Base-by-base conservation (phyloP, 2,113 vertebrate genomes). In the Emydura subglobosa region DNA sequence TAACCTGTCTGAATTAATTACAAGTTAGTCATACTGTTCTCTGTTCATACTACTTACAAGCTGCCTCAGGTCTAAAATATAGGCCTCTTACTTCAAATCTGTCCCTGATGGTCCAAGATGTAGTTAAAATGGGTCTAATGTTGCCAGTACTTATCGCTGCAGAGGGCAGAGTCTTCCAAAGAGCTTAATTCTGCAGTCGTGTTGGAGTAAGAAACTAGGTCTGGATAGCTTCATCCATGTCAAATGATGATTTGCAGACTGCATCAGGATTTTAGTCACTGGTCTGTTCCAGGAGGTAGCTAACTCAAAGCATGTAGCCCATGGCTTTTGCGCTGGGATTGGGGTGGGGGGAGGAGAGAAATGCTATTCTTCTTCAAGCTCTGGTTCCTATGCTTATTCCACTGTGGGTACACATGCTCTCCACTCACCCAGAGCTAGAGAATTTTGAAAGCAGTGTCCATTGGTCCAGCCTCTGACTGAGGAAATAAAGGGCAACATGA, bases 61-160 rank as follows among this genome's bases (percentile, higher is more conserved):
- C 65, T 31, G 10, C 39, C 39, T 47, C 51, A 80, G 44, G 80
- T 91, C 49, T 42, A 29, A 47, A 74, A 78, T 34, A 24, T 86
- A 12, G 1, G 34, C 79, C n/a, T 86, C 44, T 86, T 74, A 53
- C 8, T 89, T 78, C 44, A 22, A 44, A 0, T 47, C 39, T 88
- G 50, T 65, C 39, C 42, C 14, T 0, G 10, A 0, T 2, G 53
- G 31, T 65, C 54, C 4, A 2, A 29, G 49, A 24, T 10, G 27
- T 16, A 53, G 21, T 57, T 89, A 89, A 91, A 55, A 55, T 55
- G 54, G 54, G 78, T 12, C 7, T 9, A 2, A 6, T 5, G 2
- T 12, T 78, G 68, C 13, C 44, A 27, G 14, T 78, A 2, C 42
- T 47, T 39, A 78, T 68, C 34, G 14, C 65, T 17, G 29, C 34